Conservation (phyloP, 2,888 invertebrate species). For the Caenorhabditis parvicauda region DNA sequence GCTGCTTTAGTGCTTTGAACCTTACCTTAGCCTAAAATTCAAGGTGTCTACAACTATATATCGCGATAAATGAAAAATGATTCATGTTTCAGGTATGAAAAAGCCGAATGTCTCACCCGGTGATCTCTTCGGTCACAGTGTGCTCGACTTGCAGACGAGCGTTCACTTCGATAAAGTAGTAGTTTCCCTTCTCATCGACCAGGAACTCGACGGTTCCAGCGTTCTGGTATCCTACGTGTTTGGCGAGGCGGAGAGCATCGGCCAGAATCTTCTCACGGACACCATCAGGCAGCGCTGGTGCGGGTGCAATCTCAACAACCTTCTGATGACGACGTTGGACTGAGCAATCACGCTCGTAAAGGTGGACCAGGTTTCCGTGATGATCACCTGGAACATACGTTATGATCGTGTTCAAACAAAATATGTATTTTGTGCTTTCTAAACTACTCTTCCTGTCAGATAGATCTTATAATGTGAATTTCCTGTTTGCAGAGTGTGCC, state of each 20-base stretch:
- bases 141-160: slow-evolving; percentile 97
- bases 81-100: too few relatives aligned
- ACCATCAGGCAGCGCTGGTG: slow-evolving; percentile 77
- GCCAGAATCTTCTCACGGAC: slow-evolving; percentile 81
- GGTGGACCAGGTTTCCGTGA: slow-evolving; percentile 90
- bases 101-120: too few relatives aligned
- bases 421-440: too few relatives aligned
- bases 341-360: slow-evolving; percentile 95
- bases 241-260: slow-evolving; percentile 84
- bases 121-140: slow-evolving; percentile 97
- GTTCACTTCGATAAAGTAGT: slow-evolving; percentile 95
- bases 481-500: too few relatives aligned
- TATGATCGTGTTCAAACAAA: too few relatives aligned
- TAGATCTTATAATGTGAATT: too few relatives aligned
- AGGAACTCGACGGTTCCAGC: slow-evolving; percentile 91
- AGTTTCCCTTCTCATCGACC: slow-evolving; percentile 84
- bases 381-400: slow-evolving; percentile 74
- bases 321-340: slow-evolving; percentile 98
- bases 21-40: too few relatives aligned
- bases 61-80: background rate
- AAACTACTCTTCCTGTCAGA: too few relatives aligned
- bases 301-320: slow-evolving; percentile 93
- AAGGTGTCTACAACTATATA: too few relatives aligned
- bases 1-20: too few relatives aligned
- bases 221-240: slow-evolving; percentile 84